A percentile compares a stretch with the other conserved stretches of the same genome.
Conservation (phyloP, 2,888 invertebrate species). For the Drosophila parthenogenetica region DNA sequence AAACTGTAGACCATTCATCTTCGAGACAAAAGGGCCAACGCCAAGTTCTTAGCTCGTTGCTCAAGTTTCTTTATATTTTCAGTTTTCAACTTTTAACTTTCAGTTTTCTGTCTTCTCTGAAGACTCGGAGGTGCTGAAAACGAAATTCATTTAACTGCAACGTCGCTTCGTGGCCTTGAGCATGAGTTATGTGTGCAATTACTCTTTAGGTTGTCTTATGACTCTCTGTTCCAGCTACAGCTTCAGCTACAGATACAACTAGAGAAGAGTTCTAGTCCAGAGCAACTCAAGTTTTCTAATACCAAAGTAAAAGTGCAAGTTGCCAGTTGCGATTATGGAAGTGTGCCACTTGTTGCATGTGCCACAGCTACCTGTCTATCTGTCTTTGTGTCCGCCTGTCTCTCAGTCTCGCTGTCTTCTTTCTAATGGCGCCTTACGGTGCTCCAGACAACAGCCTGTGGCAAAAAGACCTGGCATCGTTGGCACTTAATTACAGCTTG, state of each 20-base stretch:
- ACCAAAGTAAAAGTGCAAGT: slow-evolving; percentile 69
- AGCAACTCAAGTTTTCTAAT: slow-evolving; percentile 45
- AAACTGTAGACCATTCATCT: slow-evolving; percentile 69
- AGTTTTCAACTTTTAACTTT: no score
- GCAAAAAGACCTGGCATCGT: slow-evolving; percentile 8
- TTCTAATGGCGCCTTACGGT: slow-evolving; percentile 63
- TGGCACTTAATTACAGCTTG: slow-evolving; percentile 75
- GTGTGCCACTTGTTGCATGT: slow-evolving; percentile 69
- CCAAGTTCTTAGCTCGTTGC: slow-evolving; percentile 25
- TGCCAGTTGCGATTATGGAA: slow-evolving; percentile 66
- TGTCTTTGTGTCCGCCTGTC: not conserved
- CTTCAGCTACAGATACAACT: slow-evolving; percentile 16
- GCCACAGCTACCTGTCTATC: slow-evolving; percentile 1
- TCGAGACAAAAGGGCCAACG: slow-evolving; percentile 68
- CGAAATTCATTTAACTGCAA: slow-evolving; percentile 72
- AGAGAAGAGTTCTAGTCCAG: not conserved
- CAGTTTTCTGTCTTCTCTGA: no score
- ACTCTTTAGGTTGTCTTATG: slow-evolving; percentile 73
- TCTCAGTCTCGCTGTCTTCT: slow-evolving; percentile 18
- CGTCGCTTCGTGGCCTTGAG: slow-evolving; percentile 67
- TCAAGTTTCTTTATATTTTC: slow-evolving; percentile 16
- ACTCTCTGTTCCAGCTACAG: slow-evolving; percentile 17
- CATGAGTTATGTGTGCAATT: slow-evolving; percentile 81
- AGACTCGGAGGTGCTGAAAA: slow-evolving; percentile 71
- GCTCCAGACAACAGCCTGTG: slow-evolving; percentile 9